A percentile compares a stretch with the other conserved stretches of the same genome.
Conservation (phyloP, 1,140 invertebrate species). For the Cyrtorhinus lividipennis region DNA sequence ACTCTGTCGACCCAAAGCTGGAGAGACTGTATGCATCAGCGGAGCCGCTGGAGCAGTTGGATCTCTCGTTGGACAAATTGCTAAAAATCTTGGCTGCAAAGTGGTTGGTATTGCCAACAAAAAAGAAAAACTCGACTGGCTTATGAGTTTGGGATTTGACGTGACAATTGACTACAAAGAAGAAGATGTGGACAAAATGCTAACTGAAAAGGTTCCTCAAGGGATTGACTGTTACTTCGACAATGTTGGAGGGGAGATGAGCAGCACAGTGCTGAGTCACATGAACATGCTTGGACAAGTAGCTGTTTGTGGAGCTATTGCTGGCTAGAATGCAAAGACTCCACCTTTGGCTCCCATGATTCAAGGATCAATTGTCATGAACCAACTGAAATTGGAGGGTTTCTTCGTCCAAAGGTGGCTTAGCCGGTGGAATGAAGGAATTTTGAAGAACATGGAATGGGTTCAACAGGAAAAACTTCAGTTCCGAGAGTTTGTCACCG, state of each 20-base stretch:
- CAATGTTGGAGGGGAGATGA: slow-evolving; percentile 36
- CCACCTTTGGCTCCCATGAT: slow-evolving; percentile 28
- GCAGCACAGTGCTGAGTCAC: slow-evolving; percentile 28
- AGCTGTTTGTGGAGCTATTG: slow-evolving; percentile 33
- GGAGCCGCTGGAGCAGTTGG: slow-evolving; percentile 52
- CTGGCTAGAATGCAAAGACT: slow-evolving; percentile 29
- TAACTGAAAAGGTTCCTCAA: slow-evolving; percentile 37
- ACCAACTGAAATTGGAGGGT: slow-evolving; percentile 46
- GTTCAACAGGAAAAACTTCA: slow-evolving; percentile 45
- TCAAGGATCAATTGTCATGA: slow-evolving; percentile 29
- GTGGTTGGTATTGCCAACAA: slow-evolving; percentile 56
- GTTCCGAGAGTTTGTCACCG: slow-evolving; percentile 43
- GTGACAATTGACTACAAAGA: slow-evolving; percentile 56
- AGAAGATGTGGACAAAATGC: slow-evolving; percentile 33
- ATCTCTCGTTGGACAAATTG: slow-evolving; percentile 57
- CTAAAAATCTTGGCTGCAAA: slow-evolving; percentile 47
- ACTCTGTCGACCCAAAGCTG: slow-evolving; percentile 46
- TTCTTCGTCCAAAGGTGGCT: slow-evolving; percentile 43
- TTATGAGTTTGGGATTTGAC: slow-evolving; percentile 51
- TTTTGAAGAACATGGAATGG: slow-evolving; percentile 44
- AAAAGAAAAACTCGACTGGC: slow-evolving; percentile 52
- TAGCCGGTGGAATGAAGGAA: slow-evolving; percentile 41
- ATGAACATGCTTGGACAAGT: slow-evolving; percentile 32
- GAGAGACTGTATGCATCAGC: slow-evolving; percentile 50
- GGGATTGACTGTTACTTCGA: slow-evolving; percentile 42